A percentile compares a stretch with the other conserved stretches of the same genome.
Conservation (phyloP, 2,113 vertebrate genomes). For the Plecotus auritus region DNA sequence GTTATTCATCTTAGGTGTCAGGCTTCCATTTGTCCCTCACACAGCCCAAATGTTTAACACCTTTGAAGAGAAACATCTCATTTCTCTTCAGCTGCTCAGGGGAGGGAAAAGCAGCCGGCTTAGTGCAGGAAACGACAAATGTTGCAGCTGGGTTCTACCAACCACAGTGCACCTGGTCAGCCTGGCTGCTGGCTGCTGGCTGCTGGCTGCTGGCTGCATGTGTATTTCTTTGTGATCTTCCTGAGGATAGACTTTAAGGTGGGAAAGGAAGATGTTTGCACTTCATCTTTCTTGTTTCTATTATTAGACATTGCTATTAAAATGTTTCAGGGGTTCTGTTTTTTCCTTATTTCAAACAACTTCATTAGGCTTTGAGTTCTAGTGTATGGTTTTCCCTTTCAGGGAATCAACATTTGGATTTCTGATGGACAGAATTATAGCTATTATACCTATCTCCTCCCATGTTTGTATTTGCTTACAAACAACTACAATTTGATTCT, state of each 20-base stretch:
- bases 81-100: conserved; percentile 39
- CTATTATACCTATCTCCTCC: neutral
- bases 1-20: conserved; percentile 1
- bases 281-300: conserved; percentile 29
- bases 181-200: neutral
- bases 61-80: neutral
- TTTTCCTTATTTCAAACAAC: neutral
- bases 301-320: neutral
- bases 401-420: neutral
- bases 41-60: conserved; percentile 35
- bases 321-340: neutral
- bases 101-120: neutral
- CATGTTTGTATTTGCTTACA: neutral
- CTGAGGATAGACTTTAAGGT: neutral
- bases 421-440: neutral
- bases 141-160: neutral
- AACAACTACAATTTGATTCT: neutral
- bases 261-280: neutral
- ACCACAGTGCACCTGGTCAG: conserved; percentile 65
- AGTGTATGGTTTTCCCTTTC: neutral
- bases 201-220: neutral
- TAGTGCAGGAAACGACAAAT: conserved; percentile 25
- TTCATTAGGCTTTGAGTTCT: neutral
- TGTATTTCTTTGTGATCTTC: conserved; percentile 25
- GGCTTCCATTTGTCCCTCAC: conserved; percentile 51